phyloP scores from a whole-genome alignment of 2,888 invertebrate species.

The Caenorhabditis macrosperma region DNA sequence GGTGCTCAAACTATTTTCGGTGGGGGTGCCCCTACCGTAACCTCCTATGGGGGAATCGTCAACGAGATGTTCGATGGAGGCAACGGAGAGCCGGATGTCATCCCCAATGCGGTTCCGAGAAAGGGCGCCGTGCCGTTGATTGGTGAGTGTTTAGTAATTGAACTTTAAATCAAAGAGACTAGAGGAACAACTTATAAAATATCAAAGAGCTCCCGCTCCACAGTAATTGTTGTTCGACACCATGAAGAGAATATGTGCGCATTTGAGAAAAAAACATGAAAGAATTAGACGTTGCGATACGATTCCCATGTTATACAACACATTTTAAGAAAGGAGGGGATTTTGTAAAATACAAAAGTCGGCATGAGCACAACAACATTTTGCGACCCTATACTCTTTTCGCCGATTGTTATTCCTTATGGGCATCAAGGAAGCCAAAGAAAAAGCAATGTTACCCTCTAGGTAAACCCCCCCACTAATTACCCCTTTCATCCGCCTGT shows the following conservation, averaged over 20 bases:
- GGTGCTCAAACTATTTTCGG: slow-evolving; percentile 27
- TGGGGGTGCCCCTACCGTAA: slow-evolving; percentile 20
- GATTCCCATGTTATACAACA: no score
- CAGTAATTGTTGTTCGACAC: no score
- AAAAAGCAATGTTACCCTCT: not conserved
- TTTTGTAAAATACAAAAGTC: no score
- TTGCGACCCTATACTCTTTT: no score
- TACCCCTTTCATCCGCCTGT: not conserved
- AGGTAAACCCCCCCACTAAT: not conserved
- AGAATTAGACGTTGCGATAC: no score
- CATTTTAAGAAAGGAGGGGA: no score
- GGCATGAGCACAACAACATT: no score
- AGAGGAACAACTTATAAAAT: not conserved
- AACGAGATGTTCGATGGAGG: slow-evolving; percentile 65
- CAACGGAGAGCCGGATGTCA: not conserved
- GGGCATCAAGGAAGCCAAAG: no score
- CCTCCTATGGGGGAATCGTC: slow-evolving; percentile 70
- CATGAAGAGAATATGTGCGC: no score
- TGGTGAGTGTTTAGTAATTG: slow-evolving; percentile 22
- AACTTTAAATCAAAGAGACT: not conserved
- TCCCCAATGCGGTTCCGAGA: slow-evolving; percentile 6
- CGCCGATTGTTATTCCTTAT: no score
- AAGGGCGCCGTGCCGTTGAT: slow-evolving; percentile 42
- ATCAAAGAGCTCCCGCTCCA: not conserved
- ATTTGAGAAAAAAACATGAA: no score